Percentiles rank a stretch among this genome's conserved stretches.
phyloP scores from a whole-genome alignment of 2,888 invertebrate genomes.

The Pachliopta kotzebuea region DNA sequence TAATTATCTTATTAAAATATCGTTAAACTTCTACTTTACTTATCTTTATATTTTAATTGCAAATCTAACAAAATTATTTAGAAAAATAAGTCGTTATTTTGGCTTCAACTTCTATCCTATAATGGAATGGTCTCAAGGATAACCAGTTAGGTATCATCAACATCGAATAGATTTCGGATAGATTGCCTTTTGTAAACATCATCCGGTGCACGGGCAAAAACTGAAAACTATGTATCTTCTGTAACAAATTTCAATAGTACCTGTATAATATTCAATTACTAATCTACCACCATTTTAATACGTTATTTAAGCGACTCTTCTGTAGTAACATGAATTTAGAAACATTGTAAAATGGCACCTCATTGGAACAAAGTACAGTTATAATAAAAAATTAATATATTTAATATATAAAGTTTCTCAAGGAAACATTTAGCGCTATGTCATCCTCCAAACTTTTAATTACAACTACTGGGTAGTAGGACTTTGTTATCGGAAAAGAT shows the following conservation, averaged over 20 bases:
- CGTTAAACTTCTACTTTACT: conserved; percentile 74
- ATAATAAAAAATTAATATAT: conserved; percentile 25
- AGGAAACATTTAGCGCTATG: conserved; percentile 8
- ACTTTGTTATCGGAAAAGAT: too few species aligned
- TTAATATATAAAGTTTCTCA: conserved; percentile 10
- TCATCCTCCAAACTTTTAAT: conserved; percentile 2
- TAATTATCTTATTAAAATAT: conserved; percentile 70
- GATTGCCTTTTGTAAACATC: conserved; percentile 17
- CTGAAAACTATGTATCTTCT: neutral
- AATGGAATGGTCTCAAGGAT: conserved; percentile 77
- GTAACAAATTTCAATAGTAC: conserved; percentile 1
- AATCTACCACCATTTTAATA: neutral
- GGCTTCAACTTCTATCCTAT: conserved; percentile 72
- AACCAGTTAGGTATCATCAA: conserved; percentile 56
- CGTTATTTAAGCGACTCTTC: conserved; percentile 18
- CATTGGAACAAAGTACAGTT: conserved; percentile 28
- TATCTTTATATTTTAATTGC: conserved; percentile 62
- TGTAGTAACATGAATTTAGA: conserved; percentile 32
- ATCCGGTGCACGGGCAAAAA: conserved; percentile 18
- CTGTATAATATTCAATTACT: neutral
- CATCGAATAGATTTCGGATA: conserved; percentile 39
- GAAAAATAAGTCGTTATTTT: conserved; percentile 80
- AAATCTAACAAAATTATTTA: conserved; percentile 77
- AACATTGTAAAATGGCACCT: conserved; percentile 29
- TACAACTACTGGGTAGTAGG: too few species aligned